These are phyloP conservation scores for Xiphydria camelus DNA, from an alignment of 2,888 invertebrate species.

Conservation along the genomic window DNA sequence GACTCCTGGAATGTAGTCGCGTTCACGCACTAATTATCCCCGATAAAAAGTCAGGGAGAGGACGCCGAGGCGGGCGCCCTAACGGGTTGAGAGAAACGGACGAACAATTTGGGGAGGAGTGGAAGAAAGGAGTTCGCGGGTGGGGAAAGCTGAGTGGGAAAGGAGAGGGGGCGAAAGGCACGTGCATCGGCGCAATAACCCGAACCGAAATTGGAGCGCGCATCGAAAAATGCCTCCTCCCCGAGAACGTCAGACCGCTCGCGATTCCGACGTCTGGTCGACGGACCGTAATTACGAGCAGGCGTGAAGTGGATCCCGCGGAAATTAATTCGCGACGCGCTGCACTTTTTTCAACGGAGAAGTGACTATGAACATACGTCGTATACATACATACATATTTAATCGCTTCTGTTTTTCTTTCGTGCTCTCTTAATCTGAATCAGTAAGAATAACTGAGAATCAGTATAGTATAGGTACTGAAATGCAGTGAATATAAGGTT, in stretches of 20 bases:
- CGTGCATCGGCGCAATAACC: conserved; percentile 5
- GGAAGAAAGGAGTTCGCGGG: background rate
- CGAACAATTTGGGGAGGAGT: background rate
- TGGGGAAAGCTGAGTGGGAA: background rate
- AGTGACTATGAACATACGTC: too few relatives aligned
- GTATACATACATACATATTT: too few relatives aligned
- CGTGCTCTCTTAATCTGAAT: too few relatives aligned
- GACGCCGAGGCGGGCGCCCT: background rate
- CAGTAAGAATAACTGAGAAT: too few relatives aligned
- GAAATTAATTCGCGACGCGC: too few relatives aligned
- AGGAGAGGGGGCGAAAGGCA: background rate
- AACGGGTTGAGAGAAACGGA: conserved; percentile 1
- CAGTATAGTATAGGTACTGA: too few relatives aligned
- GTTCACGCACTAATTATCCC: conserved; percentile 43
- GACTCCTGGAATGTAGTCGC: conserved; percentile 33
- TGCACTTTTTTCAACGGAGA: too few relatives aligned
- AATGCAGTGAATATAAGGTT: too few relatives aligned
- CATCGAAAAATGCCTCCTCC: conserved; percentile 7
- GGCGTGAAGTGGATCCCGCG: too few relatives aligned
- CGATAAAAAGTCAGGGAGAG: conserved; percentile 35
- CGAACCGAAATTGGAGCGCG: conserved; percentile 17
- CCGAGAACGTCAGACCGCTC: background rate
- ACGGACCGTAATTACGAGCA: too few relatives aligned
- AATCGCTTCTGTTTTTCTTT: too few relatives aligned
- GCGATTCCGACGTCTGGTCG: too few relatives aligned